A percentile compares a stretch with the other conserved stretches of the same genome.
Conservation (phyloP, 2,113 vertebrate species). For the Drymodes brunneopygia region DNA sequence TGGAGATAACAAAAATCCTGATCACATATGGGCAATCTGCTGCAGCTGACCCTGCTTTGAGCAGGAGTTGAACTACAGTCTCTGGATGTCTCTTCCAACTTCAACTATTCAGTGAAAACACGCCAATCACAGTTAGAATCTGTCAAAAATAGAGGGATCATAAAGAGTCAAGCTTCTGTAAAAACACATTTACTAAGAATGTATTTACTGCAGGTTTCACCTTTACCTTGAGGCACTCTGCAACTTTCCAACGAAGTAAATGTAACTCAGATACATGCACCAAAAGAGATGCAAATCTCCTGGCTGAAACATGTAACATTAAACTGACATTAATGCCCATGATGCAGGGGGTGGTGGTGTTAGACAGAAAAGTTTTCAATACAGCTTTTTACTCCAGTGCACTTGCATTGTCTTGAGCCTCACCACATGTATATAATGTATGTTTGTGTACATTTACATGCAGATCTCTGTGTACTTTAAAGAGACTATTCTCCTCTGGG, state of each 20-base stretch:
- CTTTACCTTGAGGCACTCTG: background rate
- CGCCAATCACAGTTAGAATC: background rate
- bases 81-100: background rate
- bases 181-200: constrained; percentile 20
- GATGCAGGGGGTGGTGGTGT: background rate
- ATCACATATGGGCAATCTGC: background rate
- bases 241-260: constrained; percentile 11
- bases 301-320: background rate
- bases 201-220: background rate
- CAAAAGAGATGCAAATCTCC: background rate
- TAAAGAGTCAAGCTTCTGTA: background rate
- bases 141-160: constrained; percentile 5
- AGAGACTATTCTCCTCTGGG: background rate
- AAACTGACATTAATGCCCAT: background rate
- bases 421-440: background rate
- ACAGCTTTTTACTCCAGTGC: background rate
- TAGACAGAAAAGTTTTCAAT: constrained; percentile 2
- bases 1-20: background rate
- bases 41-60: background rate
- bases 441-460: background rate
- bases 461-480: background rate
- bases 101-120: background rate
- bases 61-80: background rate
- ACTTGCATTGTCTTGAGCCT: background rate
- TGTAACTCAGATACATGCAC: background rate